Base-by-base conservation (phyloP, 2,113 vertebrate genomes). In the Beaufortia kweichowensis region DNA sequence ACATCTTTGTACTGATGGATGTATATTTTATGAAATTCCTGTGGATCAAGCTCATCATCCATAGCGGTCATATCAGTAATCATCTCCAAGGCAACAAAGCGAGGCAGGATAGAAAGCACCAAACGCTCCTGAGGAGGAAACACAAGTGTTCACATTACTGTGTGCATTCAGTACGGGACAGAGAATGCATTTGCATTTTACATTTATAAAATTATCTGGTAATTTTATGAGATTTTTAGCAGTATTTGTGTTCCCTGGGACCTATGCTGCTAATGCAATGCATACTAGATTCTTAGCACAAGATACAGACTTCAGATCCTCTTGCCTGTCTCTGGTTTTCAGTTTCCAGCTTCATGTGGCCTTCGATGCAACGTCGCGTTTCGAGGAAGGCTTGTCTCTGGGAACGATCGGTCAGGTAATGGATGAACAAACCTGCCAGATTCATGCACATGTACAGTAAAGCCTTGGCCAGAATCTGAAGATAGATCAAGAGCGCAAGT, bases 321-420 rank as follows among this genome's bases (percentile, higher is more conserved):
- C 77, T 76, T 93, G 95, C 96, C 95, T 98, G 95, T 92, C 96
- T 93, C 76, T 98, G 95, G 87, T 97, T 98, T 85, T 98, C 96
- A 24, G 94, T 94, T 85, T 97, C 95, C 10, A 98, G 92, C 73
- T 94, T 94, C 82, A 99, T 89, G 79, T 93, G 92, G 62, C 96
- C 96, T 87, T 98, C 94, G 35, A 97, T 97, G 29, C 95, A 97
- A 82, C 95, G 94, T 23, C 95, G 89, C 0, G 95, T 99, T 90
- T 99, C 96, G 80, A 97, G 90, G 86, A 98, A 99, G 65, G 95
- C 95, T 85, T 98, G 96, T 12, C 96, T 94, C 84, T 99, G 96
- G 19, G 93, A 91, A 19, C 95, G 89, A 84, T 97, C 96, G 1
- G 96, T 96, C 81, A 99, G 92, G 91, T 97, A 98, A 76, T 96